phyloP scores from a whole-genome alignment of 1,140 invertebrate genomes.

The Berghia stephanieae region DNA sequence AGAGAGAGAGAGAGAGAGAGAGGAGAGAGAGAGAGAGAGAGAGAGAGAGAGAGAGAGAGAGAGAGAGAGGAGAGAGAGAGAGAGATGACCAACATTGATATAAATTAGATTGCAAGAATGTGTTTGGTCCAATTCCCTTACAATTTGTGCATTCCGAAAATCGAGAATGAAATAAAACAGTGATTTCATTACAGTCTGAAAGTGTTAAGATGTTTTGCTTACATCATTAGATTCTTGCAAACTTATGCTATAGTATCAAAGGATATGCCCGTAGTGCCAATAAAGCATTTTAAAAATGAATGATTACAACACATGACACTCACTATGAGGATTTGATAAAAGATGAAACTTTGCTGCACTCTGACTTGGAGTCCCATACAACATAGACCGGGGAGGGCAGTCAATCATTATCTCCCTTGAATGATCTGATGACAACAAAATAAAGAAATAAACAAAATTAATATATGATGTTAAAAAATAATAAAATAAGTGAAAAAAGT shows the following conservation, averaged over 20 bases:
- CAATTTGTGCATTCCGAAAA: too few species aligned
- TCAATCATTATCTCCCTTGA: constrained; percentile 53
- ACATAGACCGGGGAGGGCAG: constrained; percentile 38
- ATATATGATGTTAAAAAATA: background rate
- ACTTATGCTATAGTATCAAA: background rate
- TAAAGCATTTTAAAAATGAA: background rate
- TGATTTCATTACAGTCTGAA: too few species aligned
- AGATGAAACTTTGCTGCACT: constrained; percentile 35
- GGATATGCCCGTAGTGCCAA: background rate
- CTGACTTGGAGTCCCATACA: constrained; percentile 37
- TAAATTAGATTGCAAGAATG: too few species aligned
- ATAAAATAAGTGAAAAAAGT: background rate
- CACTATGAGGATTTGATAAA: constrained; percentile 33
- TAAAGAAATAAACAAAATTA: constrained; percentile 8
- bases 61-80: too few species aligned
- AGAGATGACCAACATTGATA: too few species aligned
- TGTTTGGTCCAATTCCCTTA: too few species aligned
- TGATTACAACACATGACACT: background rate
- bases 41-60: too few species aligned
- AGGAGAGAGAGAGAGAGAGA: too few species aligned
- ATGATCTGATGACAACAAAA: constrained; percentile 36
- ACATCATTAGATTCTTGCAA: background rate
- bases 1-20: too few species aligned
- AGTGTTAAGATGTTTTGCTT: background rate
- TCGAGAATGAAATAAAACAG: too few species aligned